Percentiles rank a stretch among this genome's conserved stretches.
These are phyloP conservation scores for Latrodectus geometricus DNA, from an alignment of 1,140 invertebrate species.

Conservation along the genomic window DNA sequence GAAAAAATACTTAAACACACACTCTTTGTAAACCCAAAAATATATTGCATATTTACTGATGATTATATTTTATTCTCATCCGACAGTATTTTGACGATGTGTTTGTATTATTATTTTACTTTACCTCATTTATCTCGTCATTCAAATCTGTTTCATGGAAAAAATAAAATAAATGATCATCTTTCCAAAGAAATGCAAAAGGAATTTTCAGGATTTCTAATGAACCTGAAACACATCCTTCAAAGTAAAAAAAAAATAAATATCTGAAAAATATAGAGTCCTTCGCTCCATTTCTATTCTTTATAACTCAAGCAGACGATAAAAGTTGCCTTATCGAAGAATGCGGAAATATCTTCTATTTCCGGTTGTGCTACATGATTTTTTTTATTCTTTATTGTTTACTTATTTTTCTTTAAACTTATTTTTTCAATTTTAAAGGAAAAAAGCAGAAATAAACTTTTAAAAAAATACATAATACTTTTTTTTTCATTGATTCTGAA, in stretches of 20 bases:
- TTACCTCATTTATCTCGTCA: no score
- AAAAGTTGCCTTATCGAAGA: slow-evolving; percentile 35
- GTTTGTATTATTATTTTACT: no score
- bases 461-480: not conserved
- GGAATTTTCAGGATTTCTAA: slow-evolving; percentile 14
- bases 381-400: slow-evolving; percentile 1
- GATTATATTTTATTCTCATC: no score
- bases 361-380: slow-evolving; percentile 33
- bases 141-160: no score
- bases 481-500: slow-evolving; percentile 37
- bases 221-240: slow-evolving; percentile 31
- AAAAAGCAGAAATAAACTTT: not conserved
- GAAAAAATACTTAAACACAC: no score
- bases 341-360: slow-evolving; percentile 52
- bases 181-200: no score
- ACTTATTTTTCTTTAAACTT: not conserved
- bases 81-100: no score
- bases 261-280: not conserved
- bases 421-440: slow-evolving; percentile 3
- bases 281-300: slow-evolving; percentile 34
- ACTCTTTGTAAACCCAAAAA: no score
- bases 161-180: no score
- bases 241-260: not conserved
- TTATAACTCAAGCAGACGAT: slow-evolving; percentile 30
- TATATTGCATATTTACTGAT: no score